Conservation (phyloP, 2,888 invertebrate genomes). For the Drosophila fulvimacula region DNA sequence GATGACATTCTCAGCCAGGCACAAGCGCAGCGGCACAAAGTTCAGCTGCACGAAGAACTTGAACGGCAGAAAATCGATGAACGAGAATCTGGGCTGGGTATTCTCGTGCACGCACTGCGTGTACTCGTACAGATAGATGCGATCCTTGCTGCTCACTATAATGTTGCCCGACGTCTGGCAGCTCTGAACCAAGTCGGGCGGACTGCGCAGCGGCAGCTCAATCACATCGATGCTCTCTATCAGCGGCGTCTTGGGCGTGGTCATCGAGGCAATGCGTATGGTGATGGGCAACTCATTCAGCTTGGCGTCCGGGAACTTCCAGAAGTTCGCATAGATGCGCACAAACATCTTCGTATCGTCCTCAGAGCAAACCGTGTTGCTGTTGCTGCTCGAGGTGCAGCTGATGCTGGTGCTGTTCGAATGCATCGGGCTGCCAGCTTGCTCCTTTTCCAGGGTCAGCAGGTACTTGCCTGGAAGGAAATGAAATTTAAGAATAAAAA, state of each 20-base stretch:
- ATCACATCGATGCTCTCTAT: slow-evolving; percentile 90
- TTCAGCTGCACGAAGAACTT: slow-evolving; percentile 88
- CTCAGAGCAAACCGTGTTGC: slow-evolving; percentile 81
- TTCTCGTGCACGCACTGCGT: slow-evolving; percentile 88
- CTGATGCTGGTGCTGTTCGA: slow-evolving; percentile 80
- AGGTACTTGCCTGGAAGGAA: slow-evolving; percentile 77
- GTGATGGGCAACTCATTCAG: slow-evolving; percentile 85
- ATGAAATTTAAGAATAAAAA: no score
- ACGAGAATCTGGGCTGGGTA: slow-evolving; percentile 87
- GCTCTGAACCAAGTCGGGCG: slow-evolving; percentile 88
- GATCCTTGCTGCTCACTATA: slow-evolving; percentile 82
- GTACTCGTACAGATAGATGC: slow-evolving; percentile 87
- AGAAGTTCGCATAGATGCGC: slow-evolving; percentile 91
- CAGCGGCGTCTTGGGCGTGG: slow-evolving; percentile 89
- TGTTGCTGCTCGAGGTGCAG: slow-evolving; percentile 83
- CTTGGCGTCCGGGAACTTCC: slow-evolving; percentile 82
- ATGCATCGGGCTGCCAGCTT: slow-evolving; percentile 81
- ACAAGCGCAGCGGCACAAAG: slow-evolving; percentile 87
- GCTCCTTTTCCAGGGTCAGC: slow-evolving; percentile 82
- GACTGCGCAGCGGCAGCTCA: slow-evolving; percentile 88
- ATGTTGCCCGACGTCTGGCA: slow-evolving; percentile 86
- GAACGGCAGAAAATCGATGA: slow-evolving; percentile 89
- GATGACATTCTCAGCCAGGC: slow-evolving; percentile 89
- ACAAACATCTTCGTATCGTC: slow-evolving; percentile 85
- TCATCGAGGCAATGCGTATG: slow-evolving; percentile 89